A percentile compares a stretch with the other conserved stretches of the same genome.
Evolutionary conservation across 2,888 invertebrate genomes (phyloP).

Genomic region (Steinernema carpocapsae): DNA sequence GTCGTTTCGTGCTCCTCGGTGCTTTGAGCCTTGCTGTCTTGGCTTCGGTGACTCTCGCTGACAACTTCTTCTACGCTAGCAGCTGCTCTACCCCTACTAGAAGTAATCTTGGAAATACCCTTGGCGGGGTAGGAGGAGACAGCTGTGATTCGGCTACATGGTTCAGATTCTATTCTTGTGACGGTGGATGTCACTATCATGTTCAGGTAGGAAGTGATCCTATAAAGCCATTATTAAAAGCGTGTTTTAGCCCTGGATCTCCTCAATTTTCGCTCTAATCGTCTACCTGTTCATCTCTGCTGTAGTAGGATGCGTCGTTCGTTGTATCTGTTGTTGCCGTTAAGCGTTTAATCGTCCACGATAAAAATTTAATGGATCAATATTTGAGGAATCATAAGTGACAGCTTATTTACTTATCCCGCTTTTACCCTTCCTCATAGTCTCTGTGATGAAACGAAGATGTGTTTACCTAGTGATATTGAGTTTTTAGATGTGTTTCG

Average conservation of each 20-base stretch:
- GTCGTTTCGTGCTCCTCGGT: neutral
- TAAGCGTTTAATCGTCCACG: too few species aligned
- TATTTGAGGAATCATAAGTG: too few species aligned
- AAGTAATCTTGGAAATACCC: too few species aligned
- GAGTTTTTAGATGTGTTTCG: too few species aligned
- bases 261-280: neutral
- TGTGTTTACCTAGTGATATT: too few species aligned
- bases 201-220: neutral
- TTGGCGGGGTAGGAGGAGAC: too few species aligned
- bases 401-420: too few species aligned
- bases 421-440: too few species aligned
- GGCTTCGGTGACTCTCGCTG: neutral
- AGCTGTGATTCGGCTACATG: neutral
- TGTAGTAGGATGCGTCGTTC: neutral
- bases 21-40: neutral
- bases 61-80: constrained; percentile 34
- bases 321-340: constrained; percentile 25
- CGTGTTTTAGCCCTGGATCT: constrained; percentile 19
- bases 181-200: neutral
- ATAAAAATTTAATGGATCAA: too few species aligned
- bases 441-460: too few species aligned
- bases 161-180: constrained; percentile 29
- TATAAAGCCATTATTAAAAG: neutral
- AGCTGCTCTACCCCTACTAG: neutral
- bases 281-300: neutral